Evolutionary conservation across 2,888 invertebrate species (phyloP), one percentile per base, ranked within the genome.

Genomic region (Cheilosia vulpina): DNA sequence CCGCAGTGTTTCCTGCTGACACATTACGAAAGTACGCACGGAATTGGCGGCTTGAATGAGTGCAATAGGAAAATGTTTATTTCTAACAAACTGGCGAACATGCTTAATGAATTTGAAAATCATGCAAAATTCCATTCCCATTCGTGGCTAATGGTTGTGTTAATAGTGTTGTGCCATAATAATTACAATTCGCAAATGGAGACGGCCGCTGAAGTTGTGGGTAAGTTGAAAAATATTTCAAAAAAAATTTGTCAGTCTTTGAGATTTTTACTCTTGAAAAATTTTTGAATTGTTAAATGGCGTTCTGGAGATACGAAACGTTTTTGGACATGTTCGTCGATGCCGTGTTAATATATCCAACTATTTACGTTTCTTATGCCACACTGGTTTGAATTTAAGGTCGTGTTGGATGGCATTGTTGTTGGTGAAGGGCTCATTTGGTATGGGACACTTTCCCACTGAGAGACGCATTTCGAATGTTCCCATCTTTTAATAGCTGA

Each of bases 121-220:
- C 52, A 62, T 38, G 38, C 60, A 58, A 50, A 57, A 24, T 50
- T 62, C 21, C 34, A 68, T 57, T 38, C 87, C 31, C 88, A 81
- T 45, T 82, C 88, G 7, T 87, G 87, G 87, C 60, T 89, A 50
- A 80, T 91, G 47, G 88, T 88, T 80, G 73, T 90, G 57, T 69
- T 90, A 52, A 87, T 90, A 63, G 77, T 90, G 57, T 89, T 91
- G 90, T 90, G 91, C 89, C 90, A 90, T 79, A 89, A 88, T 87
- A 89, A 89, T 87, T 87, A 88, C 81, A 87, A 88, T 79, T 90
- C 90, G 75, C 79, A 89, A 65, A 88, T 90, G 78, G 91, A 91
- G 87, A 90, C 89, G 45, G 90, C 90, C 73, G 89, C 90, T 7
- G 92, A 92, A 88, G 90, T 90, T 9, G 88, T 90, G 87, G 90